These are phyloP conservation scores for Ciconia maguari DNA, from an alignment of 2,113 vertebrate species.

Conservation along the genomic window DNA sequence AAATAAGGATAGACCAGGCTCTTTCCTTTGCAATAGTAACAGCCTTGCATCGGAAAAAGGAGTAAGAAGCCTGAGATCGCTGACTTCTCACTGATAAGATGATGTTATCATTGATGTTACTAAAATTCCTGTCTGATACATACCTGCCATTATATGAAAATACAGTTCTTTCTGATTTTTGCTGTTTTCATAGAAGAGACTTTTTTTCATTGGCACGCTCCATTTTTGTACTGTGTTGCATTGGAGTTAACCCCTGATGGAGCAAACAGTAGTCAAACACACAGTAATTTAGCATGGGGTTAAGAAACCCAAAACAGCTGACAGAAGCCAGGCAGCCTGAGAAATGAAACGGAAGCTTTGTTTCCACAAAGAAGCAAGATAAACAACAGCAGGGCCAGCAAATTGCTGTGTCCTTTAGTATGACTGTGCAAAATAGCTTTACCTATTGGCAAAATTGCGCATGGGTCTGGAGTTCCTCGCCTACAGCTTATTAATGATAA, in stretches of 20 bases:
- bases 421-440: conserved; percentile 16
- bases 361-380: not conserved
- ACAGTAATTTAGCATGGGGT: not conserved
- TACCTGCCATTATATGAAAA: not conserved
- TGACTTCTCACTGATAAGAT: not conserved
- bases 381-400: not conserved
- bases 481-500: not conserved
- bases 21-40: not conserved
- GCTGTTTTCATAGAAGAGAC: not conserved
- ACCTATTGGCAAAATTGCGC: not conserved
- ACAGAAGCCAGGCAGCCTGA: not conserved
- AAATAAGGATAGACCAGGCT: not conserved
- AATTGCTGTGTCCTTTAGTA: not conserved
- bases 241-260: not conserved
- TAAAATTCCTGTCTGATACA: not conserved
- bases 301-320: not conserved
- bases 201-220: not conserved
- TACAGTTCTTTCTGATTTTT: not conserved
- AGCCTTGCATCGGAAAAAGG: not conserved
- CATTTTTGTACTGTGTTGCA: not conserved
- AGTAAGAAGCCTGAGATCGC: not conserved
- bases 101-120: not conserved
- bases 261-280: not conserved
- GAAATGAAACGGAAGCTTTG: not conserved
- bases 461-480: not conserved